Conservation (phyloP, 2,113 vertebrate genomes). For the Glaucomys volans region DNA sequence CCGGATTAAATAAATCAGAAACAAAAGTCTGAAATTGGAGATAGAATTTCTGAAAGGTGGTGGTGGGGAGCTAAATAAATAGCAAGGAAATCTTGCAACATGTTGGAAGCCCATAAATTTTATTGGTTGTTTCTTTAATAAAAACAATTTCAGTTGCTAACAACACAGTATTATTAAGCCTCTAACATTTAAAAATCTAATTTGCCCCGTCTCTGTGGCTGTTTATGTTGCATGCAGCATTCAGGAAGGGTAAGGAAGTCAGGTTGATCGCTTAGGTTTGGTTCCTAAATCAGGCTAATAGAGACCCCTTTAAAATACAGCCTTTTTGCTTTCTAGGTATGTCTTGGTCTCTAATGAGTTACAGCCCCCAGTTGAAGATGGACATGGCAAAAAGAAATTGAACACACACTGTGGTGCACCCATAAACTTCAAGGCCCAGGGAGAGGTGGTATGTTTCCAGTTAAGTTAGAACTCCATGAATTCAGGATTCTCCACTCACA, state of each 20-base stretch:
- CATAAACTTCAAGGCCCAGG: conserved; percentile 77
- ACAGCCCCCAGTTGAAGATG: conserved; percentile 74
- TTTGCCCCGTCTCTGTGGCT: conserved; percentile 59
- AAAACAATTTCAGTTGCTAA: conserved; percentile 75
- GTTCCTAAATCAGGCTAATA: conserved; percentile 68
- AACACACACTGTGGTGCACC: conserved; percentile 71
- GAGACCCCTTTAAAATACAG: conserved; percentile 65
- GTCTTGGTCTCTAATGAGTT: conserved; percentile 79
- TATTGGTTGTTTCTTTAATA: conserved; percentile 82
- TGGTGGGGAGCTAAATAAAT: conserved; percentile 58
- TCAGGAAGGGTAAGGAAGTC: conserved; percentile 48
- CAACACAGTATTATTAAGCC: conserved; percentile 73
- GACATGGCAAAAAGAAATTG: conserved; percentile 71
- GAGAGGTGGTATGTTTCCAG: conserved; percentile 77
- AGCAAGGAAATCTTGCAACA: conserved; percentile 76
- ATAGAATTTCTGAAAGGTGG: conserved; percentile 27
- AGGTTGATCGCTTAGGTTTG: conserved; percentile 48
- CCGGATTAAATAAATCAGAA: conserved; percentile 74
- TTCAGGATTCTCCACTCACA: conserved; percentile 76
- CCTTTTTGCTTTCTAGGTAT: conserved; percentile 69
- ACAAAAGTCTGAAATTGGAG: conserved; percentile 69
- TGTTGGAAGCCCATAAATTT: conserved; percentile 80
- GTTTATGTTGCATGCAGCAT: not conserved
- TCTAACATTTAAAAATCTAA: conserved; percentile 77
- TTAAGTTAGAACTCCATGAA: conserved; percentile 76